Conservation (phyloP, 2,797 vertebrate species). For the Sebastes taczanowskii region DNA sequence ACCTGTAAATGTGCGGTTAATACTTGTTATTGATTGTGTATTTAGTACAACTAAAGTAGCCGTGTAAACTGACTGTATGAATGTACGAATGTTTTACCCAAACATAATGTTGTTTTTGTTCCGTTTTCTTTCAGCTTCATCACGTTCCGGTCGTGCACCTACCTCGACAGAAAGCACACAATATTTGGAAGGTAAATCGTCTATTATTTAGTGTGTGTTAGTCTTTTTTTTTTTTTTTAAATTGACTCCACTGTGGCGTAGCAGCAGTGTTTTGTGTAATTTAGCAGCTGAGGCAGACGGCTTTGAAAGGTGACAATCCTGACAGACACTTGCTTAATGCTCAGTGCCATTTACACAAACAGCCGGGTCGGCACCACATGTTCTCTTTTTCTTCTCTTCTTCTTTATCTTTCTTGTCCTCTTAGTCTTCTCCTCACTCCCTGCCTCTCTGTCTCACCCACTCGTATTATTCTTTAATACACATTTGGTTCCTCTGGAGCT, state of each 20-base stretch:
- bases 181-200: constrained; percentile 91
- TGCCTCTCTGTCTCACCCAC: not conserved
- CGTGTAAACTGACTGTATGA: not conserved
- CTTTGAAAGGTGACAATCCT: not conserved
- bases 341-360: not conserved
- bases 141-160: constrained; percentile 94
- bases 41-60: not conserved
- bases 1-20: not conserved
- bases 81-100: too few relatives aligned
- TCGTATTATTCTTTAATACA: constrained; percentile 2
- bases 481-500: not conserved
- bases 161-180: constrained; percentile 95
- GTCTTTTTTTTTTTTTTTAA: not conserved
- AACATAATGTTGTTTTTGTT: not conserved
- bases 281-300: not conserved
- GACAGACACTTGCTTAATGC: not conserved
- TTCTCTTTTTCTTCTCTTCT: too few relatives aligned
- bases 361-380: not conserved
- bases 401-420: not conserved
- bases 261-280: not conserved
- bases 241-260: not conserved
- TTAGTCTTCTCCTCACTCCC: not conserved
- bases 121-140: constrained; percentile 86
- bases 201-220: not conserved
- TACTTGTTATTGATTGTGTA: not conserved